phyloP scores from a whole-genome alignment of 2,113 vertebrate genomes.

The Sturnus vulgaris region DNA sequence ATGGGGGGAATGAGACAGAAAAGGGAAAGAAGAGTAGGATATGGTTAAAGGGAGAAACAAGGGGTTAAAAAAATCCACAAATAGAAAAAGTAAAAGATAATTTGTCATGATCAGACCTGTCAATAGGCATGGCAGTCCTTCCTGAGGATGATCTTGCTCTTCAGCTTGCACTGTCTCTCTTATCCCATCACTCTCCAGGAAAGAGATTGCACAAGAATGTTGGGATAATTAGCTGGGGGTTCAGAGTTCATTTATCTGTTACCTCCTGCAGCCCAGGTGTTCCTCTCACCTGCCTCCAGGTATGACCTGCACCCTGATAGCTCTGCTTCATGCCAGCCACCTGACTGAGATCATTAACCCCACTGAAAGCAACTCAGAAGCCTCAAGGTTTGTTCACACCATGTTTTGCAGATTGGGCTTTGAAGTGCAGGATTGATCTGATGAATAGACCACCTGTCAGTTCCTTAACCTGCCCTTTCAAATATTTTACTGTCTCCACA shows the following conservation, averaged over 20 bases:
- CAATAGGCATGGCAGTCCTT: not conserved
- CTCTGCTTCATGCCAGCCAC: not conserved
- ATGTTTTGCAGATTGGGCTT: not conserved
- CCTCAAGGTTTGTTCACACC: not conserved
- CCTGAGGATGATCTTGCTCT: not conserved
- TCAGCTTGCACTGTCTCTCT: not conserved
- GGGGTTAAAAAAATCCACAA: not conserved
- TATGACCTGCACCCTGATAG: not conserved
- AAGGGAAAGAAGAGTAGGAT: not conserved
- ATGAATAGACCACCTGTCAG: not conserved
- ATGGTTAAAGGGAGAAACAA: not conserved
- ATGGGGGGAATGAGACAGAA: not conserved
- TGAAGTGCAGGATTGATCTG: not conserved
- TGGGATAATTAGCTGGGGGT: not conserved
- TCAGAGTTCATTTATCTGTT: not conserved
- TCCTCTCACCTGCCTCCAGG: not conserved
- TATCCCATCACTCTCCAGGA: not conserved
- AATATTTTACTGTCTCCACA: not conserved
- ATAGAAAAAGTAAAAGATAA: not conserved
- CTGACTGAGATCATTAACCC: no score
- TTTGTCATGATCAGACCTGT: not conserved
- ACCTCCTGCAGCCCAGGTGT: not conserved
- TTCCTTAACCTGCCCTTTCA: not conserved
- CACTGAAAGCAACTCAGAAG: not conserved
- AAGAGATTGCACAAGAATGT: not conserved